These are phyloP conservation scores for Rhopalosiphum nymphaeae DNA, from an alignment of 2,888 invertebrate genomes.

Conservation along the genomic window DNA sequence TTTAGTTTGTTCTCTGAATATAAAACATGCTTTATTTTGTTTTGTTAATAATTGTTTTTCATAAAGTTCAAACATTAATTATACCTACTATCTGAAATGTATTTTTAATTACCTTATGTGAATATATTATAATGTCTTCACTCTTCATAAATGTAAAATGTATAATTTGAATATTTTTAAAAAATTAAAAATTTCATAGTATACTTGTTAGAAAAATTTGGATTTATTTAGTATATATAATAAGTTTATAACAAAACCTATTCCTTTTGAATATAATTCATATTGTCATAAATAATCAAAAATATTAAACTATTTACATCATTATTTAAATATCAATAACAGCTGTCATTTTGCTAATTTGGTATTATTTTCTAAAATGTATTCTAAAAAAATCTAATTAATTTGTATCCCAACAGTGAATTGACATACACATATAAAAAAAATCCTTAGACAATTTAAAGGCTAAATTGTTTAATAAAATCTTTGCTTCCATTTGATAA, in stretches of 20 bases:
- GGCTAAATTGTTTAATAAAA: neutral
- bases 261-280: neutral
- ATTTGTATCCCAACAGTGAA: neutral
- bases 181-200: neutral
- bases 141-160: neutral
- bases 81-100: conserved; percentile 24
- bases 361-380: neutral
- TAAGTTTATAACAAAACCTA: neutral
- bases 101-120: neutral
- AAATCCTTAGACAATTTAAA: neutral
- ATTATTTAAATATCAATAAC: neutral
- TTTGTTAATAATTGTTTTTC: neutral
- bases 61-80: neutral
- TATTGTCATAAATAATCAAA: neutral
- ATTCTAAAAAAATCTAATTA: neutral
- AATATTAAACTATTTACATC: neutral
- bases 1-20: neutral
- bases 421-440: neutral
- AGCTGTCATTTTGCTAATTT: neutral
- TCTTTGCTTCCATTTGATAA: neutral
- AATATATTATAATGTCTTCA: neutral
- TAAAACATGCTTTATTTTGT: neutral
- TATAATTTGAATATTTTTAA: neutral
- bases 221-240: neutral
- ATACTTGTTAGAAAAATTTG: neutral